Base-by-base conservation (phyloP, 2,797 vertebrate species). In the Sibirionetta formosa region DNA sequence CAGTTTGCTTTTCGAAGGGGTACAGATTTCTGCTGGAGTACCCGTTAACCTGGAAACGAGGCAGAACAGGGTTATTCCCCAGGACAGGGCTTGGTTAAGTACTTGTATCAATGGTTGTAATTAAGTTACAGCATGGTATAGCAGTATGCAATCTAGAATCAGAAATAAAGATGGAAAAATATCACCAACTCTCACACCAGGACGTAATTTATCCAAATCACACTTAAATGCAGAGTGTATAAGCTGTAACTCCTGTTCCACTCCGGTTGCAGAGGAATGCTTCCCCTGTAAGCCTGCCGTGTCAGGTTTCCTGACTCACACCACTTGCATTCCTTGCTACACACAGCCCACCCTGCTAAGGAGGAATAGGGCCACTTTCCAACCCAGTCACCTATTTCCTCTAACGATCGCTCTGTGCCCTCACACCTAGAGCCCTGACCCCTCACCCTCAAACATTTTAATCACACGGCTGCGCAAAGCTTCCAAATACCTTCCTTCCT, bases 281-380 rank as follows among this genome's bases (percentile, higher is more conserved):
- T 95, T 90, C 82, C 40, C 40, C 0, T 5, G 7, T 23, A 76
- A 91, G 66, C 15, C 26, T 64, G 36, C 54, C 84, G 90, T 23
- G 68, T 96, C 88, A 93, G 63, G 71, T 94, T 96, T 93, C 95
- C 80, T 5, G 13, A 42, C 54, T 54, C 79, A 53, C 27, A n/a
- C 38, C 16, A 81, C 24, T 1, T 29, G 54, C 76, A 46, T 71
- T 91, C 79, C 68, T 14, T 36, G 31, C 68, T 46, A 40, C 38
- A 26, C 8, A 2, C 11, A 72, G 82, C 42, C 80, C 77, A 90
- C 92, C 73, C 11, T 11, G 31, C 70, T 82, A 70, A 79, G 85
- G 36, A 63, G 54, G 35, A 94, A 61, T 8, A 17, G n/a, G 65
- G 69, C 46, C 75, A 63, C 54, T 76, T 94, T 42, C 80, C 29